A percentile compares a stretch with the other conserved stretches of the same genome.
phyloP scores from a whole-genome alignment of 1,140 invertebrate species.

The Diplogasteroides magnus region DNA sequence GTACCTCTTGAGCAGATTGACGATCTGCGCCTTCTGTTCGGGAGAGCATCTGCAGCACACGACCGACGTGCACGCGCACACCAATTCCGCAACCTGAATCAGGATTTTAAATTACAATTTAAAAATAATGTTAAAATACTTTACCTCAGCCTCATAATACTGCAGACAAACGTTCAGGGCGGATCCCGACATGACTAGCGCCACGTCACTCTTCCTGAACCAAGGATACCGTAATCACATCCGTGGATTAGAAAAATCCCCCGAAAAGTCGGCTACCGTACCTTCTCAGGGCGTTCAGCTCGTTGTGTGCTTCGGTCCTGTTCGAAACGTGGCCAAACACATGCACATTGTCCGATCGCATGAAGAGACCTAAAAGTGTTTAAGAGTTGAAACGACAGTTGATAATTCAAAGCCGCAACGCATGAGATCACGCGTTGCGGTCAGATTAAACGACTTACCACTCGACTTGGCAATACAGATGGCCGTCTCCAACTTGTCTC shows the following conservation, averaged over 20 bases:
- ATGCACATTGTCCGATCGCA: slow-evolving; percentile 70
- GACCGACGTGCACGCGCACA: slow-evolving; percentile 83
- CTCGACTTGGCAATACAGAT: slow-evolving; percentile 91
- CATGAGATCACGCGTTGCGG: not conserved
- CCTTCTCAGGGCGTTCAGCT: slow-evolving; percentile 80
- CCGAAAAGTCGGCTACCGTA: slow-evolving; percentile 61
- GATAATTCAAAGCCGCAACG: not conserved
- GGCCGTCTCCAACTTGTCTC: slow-evolving; percentile 97
- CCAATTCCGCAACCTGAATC: slow-evolving; percentile 75
- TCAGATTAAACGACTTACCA: slow-evolving; percentile 1
- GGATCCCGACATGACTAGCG: slow-evolving; percentile 55
- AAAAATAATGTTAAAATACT: too few species aligned
- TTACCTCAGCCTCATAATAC: slow-evolving; percentile 72
- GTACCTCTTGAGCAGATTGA: slow-evolving; percentile 73
- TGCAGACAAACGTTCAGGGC: slow-evolving; percentile 69
- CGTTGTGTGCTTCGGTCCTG: slow-evolving; percentile 80
- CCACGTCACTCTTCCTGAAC: slow-evolving; percentile 50
- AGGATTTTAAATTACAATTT: too few species aligned
- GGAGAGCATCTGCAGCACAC: slow-evolving; percentile 87
- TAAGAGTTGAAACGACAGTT: not conserved
- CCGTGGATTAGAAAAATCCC: slow-evolving; percentile 64
- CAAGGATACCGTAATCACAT: not conserved
- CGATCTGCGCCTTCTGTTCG: slow-evolving; percentile 96
- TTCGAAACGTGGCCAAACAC: slow-evolving; percentile 72
- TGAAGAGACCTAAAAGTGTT: slow-evolving; percentile 68